Percentiles rank a stretch among this genome's conserved stretches.
Conservation (phyloP, 2,113 vertebrate genomes). For the Thalassarche chlororhynchos region DNA sequence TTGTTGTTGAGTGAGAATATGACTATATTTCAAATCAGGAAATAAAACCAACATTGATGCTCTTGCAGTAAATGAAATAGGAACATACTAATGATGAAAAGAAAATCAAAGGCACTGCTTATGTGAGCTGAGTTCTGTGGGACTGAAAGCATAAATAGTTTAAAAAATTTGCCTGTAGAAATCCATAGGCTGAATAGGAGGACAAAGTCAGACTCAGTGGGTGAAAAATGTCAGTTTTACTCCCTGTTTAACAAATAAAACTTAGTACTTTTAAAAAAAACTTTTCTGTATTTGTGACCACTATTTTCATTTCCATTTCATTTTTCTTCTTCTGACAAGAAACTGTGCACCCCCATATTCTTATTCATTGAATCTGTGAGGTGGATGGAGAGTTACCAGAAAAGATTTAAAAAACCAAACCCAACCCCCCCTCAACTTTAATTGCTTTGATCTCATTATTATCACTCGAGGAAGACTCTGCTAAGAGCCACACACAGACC, state of each 20-base stretch:
- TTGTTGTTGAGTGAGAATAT: not conserved
- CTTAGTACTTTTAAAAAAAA: not conserved
- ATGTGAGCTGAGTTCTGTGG: not conserved
- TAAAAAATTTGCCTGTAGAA: not conserved
- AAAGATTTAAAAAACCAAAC: not conserved
- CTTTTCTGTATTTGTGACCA: not conserved
- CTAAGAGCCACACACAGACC: not conserved
- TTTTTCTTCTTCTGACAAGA: not conserved
- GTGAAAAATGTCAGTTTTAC: not conserved
- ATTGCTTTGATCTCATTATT: not conserved
- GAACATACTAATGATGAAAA: not conserved
- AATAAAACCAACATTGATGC: not conserved
- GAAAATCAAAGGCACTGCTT: not conserved
- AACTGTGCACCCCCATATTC: fast-evolving
- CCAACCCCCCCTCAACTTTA: not conserved
- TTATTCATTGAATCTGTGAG: not conserved
- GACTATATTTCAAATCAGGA: not conserved
- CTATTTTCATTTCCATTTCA: not conserved
- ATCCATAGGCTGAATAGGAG: not conserved
- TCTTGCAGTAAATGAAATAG: not conserved
- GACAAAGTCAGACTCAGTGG: not conserved
- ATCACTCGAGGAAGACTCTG: not conserved
- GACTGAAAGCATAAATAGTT: not conserved
- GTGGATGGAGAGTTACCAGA: not conserved
- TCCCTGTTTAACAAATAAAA: not conserved